Evolutionary conservation across 2,888 invertebrate species (phyloP).

Genomic region (Leptinotarsa rubiginosa): DNA sequence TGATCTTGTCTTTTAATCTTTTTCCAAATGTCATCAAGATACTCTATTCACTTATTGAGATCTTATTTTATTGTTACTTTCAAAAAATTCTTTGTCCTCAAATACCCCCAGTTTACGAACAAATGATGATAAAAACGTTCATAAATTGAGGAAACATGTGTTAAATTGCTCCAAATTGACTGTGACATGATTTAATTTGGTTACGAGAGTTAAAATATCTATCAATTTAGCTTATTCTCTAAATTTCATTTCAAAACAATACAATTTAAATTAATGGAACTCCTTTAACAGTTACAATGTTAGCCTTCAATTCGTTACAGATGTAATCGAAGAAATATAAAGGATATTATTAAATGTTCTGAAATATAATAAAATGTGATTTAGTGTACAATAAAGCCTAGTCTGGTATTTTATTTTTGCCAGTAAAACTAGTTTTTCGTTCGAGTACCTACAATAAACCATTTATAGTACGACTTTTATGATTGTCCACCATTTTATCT

Average conservation of each 20-base stretch:
- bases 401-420: slow-evolving; percentile 44
- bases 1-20: background rate
- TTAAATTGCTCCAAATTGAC: slow-evolving; percentile 63
- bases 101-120: background rate
- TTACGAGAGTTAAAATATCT: slow-evolving; percentile 45
- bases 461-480: slow-evolving; percentile 49
- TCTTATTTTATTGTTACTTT: background rate
- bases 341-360: slow-evolving; percentile 45
- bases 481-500: slow-evolving; percentile 46
- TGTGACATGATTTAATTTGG: slow-evolving; percentile 63
- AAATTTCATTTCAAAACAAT: slow-evolving; percentile 43
- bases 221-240: slow-evolving; percentile 43
- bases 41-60: too few species aligned
- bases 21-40: background rate
- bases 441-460: slow-evolving; percentile 43
- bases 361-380: slow-evolving; percentile 51
- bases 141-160: slow-evolving; percentile 45
- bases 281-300: slow-evolving; percentile 38
- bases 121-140: slow-evolving; percentile 36
- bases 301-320: slow-evolving; percentile 38
- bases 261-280: slow-evolving; percentile 39
- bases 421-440: slow-evolving; percentile 45
- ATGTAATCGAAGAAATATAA: slow-evolving; percentile 40
- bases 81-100: background rate
- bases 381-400: slow-evolving; percentile 49